Conservation (phyloP, 2,888 invertebrate species). For the Oxyteleia sp. region DNA sequence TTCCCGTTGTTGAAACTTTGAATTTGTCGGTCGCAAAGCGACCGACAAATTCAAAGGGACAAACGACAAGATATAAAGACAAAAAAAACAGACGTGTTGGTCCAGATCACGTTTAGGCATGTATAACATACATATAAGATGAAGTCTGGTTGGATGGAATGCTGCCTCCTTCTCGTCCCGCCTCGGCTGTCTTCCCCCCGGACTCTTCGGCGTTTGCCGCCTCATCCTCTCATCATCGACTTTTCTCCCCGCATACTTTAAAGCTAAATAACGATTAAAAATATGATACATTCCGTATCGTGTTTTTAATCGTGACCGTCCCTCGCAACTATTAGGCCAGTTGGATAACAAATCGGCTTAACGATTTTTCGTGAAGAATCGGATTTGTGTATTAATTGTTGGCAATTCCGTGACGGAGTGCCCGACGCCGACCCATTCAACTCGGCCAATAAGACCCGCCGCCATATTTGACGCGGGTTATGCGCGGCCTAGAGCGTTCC, state of each 20-base stretch:
- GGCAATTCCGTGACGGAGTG: constrained; percentile 29
- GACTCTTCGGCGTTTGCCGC: constrained; percentile 49
- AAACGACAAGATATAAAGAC: too few species aligned
- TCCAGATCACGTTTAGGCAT: too few species aligned
- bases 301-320: constrained; percentile 1
- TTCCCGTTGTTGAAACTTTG: too few species aligned
- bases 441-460: constrained; percentile 76
- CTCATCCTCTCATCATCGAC: constrained; percentile 64
- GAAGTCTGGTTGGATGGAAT: too few species aligned
- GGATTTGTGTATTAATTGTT: constrained; percentile 53
- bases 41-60: too few species aligned
- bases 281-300: constrained; percentile 57
- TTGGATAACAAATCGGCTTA: constrained; percentile 50
- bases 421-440: constrained; percentile 32
- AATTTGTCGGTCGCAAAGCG: too few species aligned
- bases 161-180: constrained; percentile 66
- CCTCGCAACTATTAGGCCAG: constrained; percentile 22
- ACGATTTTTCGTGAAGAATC: constrained; percentile 19
- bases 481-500: constrained; percentile 74
- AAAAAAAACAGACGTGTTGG: too few species aligned
- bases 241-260: constrained; percentile 63
- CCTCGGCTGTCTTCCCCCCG: background rate
- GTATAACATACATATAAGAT: too few species aligned
- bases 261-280: constrained; percentile 52
- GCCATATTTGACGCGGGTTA: constrained; percentile 81